Percentiles rank a stretch among this genome's conserved stretches.
Evolutionary conservation across 2,797 vertebrate genomes (phyloP).

Genomic region (Spinus pinus): DNA sequence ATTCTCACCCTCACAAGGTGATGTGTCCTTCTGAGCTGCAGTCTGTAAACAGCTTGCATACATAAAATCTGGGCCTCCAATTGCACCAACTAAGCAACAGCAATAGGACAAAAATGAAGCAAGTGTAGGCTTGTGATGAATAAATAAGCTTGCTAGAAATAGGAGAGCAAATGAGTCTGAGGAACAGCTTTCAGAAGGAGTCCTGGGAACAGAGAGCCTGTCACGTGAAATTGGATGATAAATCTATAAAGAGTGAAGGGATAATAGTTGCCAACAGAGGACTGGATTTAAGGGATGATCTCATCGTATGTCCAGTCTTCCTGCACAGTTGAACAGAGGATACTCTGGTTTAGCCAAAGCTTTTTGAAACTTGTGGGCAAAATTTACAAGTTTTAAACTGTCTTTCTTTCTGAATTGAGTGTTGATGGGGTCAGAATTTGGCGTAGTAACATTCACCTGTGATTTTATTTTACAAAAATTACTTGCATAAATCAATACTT

Average conservation of each 20-base stretch:
- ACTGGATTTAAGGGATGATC: background rate
- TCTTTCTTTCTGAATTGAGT: background rate
- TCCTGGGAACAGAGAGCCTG: background rate
- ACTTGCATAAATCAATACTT: background rate
- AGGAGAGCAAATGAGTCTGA: background rate
- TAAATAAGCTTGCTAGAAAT: background rate
- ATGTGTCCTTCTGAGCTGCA: background rate
- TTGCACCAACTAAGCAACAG: background rate
- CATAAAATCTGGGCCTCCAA: background rate
- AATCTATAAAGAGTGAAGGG: background rate
- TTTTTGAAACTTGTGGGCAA: background rate
- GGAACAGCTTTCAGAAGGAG: background rate
- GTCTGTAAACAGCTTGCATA: background rate
- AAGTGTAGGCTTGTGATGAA: background rate
- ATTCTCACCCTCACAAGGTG: background rate
- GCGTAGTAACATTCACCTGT: background rate
- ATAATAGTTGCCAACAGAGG: background rate
- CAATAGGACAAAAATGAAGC: background rate
- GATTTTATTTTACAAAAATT: background rate
- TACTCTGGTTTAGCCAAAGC: background rate
- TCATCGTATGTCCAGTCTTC: background rate
- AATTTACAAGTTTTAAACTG: background rate
- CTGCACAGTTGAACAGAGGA: background rate
- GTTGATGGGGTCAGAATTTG: background rate
- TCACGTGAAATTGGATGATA: background rate